A percentile compares a stretch with the other conserved stretches of the same genome.
phyloP scores from a whole-genome alignment of 2,797 vertebrate species.

The Heterohyrax brucei region DNA sequence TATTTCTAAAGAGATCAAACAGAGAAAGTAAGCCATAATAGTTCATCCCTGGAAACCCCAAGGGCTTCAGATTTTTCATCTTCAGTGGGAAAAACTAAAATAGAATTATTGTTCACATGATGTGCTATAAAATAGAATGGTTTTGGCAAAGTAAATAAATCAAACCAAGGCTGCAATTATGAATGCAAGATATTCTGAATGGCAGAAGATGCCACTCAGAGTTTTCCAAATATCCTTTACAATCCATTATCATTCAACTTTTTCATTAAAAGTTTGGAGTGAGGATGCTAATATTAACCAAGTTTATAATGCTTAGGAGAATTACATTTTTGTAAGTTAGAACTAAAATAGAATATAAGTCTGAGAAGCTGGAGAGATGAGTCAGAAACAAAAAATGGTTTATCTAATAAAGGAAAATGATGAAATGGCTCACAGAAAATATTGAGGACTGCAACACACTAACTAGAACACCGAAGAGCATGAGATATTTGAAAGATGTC shows the following conservation, averaged over 20 bases:
- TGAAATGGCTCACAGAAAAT: not conserved
- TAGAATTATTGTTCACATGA: not conserved
- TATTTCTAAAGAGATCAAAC: not conserved
- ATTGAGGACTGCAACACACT: not conserved
- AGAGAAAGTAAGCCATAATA: not conserved
- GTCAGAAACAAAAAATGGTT: conserved; percentile 18
- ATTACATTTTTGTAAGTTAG: conserved; percentile 2
- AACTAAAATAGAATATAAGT: not conserved
- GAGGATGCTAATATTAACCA: conserved; percentile 18
- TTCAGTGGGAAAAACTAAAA: conserved; percentile 25
- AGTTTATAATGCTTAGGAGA: conserved; percentile 33
- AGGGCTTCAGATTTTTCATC: not conserved
- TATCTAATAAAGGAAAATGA: not conserved
- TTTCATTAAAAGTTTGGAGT: conserved; percentile 46
- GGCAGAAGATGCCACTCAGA: conserved; percentile 15
- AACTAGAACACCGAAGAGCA: not conserved
- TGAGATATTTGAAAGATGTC: conserved; percentile 3
- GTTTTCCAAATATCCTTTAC: not conserved
- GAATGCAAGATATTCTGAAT: conserved; percentile 11
- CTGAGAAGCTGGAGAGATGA: not conserved
- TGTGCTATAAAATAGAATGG: not conserved
- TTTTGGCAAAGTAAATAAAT: not conserved
- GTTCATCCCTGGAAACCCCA: not conserved
- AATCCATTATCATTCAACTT: not conserved
- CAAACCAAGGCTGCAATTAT: not conserved